Evolutionary conservation across 2,888 invertebrate genomes (phyloP).

Genomic region (Andrena bicolor): DNA sequence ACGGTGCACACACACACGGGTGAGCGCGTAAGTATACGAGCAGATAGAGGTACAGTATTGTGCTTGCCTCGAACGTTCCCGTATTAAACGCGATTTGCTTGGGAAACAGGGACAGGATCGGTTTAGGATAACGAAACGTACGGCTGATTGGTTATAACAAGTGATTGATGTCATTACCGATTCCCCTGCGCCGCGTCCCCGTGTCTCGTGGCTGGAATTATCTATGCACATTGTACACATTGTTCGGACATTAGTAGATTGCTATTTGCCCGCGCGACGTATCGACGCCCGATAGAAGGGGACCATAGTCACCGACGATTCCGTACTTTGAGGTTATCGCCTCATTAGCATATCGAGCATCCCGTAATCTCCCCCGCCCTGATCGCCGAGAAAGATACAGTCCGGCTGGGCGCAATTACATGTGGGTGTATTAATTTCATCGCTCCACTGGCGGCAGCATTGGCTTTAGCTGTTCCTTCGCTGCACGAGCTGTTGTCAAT

Average conservation of each 20-base stretch:
- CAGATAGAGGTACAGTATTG: neutral
- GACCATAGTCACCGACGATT: slow-evolving; percentile 22
- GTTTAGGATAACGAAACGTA: slow-evolving; percentile 72
- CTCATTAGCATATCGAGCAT: slow-evolving; percentile 68
- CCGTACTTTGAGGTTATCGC: slow-evolving; percentile 63
- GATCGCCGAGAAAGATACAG: slow-evolving; percentile 43
- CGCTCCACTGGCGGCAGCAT: neutral
- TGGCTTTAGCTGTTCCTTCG: neutral
- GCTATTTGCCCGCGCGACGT: slow-evolving; percentile 63
- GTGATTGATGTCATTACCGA: slow-evolving; percentile 74
- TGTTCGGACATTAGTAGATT: slow-evolving; percentile 69
- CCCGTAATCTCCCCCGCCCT: slow-evolving; percentile 44
- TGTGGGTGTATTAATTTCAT: slow-evolving; percentile 35
- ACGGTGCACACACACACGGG: neutral
- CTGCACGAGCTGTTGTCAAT: neutral
- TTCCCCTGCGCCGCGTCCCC: slow-evolving; percentile 31
- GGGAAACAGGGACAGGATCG: slow-evolving; percentile 42
- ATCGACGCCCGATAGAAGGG: slow-evolving; percentile 53
- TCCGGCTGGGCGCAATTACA: slow-evolving; percentile 29
- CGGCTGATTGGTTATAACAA: slow-evolving; percentile 74
- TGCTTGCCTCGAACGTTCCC: neutral
- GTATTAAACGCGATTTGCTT: slow-evolving; percentile 63
- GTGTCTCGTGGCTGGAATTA: slow-evolving; percentile 59
- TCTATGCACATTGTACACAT: slow-evolving; percentile 68
- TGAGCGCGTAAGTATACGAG: neutral